These are phyloP conservation scores for Medauroidea extradentata DNA, from an alignment of 1,140 invertebrate genomes.

Conservation along the genomic window DNA sequence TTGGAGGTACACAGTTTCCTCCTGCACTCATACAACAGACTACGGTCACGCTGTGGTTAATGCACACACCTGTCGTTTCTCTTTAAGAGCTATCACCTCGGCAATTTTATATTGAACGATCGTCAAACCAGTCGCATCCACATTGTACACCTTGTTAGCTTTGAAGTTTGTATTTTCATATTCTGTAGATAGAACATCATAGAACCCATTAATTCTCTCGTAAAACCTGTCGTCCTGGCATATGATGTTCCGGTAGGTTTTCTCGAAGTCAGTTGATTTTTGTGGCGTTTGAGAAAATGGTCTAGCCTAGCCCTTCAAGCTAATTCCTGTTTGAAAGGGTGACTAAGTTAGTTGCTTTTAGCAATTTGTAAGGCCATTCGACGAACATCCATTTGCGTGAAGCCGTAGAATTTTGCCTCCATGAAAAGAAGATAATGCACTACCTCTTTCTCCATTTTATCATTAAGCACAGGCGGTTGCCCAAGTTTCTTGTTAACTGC, in stretches of 20 bases:
- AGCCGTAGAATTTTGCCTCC: too few species aligned
- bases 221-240: conserved; percentile 3
- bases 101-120: conserved; percentile 32
- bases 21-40: conserved; percentile 34
- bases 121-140: conserved; percentile 18
- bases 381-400: too few species aligned
- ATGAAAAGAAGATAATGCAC: too few species aligned
- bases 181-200: not conserved
- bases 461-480: too few species aligned
- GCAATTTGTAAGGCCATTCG: too few species aligned
- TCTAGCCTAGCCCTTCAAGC: conserved; percentile 10
- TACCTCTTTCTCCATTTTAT: too few species aligned
- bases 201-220: conserved; percentile 2
- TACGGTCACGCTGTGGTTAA: conserved; percentile 31
- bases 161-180: too few species aligned
- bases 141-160: conserved; percentile 26
- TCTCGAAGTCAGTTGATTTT: conserved; percentile 3
- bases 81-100: conserved; percentile 31
- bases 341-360: not conserved
- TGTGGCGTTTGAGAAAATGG: conserved; percentile 6
- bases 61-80: conserved; percentile 24
- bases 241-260: conserved; percentile 12
- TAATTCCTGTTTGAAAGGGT: conserved; percentile 9
- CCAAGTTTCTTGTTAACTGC: too few species aligned
- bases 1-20: conserved; percentile 32